Evolutionary conservation across 1,140 invertebrate genomes (phyloP).

Genomic region (Zaprionus africanus): DNA sequence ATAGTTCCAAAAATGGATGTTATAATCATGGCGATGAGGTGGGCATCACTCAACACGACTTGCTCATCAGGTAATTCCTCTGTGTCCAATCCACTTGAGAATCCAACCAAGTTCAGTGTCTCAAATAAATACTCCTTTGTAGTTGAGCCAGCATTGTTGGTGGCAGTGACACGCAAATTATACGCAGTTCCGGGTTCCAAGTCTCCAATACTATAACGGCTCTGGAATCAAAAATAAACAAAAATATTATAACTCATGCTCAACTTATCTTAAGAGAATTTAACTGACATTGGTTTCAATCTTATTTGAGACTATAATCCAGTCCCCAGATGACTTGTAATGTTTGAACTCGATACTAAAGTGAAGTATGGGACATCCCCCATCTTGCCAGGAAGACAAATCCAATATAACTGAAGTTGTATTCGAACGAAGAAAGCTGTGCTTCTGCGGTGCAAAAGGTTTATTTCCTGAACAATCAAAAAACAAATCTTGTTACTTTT

Average conservation of each 20-base stretch:
- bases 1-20: constrained; percentile 85
- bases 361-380: constrained; percentile 88
- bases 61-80: constrained; percentile 79
- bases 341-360: constrained; percentile 88
- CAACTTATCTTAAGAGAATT: background rate
- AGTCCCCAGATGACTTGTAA: constrained; percentile 84
- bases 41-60: constrained; percentile 85
- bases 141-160: constrained; percentile 90
- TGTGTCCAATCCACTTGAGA: constrained; percentile 81
- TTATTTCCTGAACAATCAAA: constrained; percentile 84
- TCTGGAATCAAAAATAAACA: constrained; percentile 42
- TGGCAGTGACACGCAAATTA: constrained; percentile 88
- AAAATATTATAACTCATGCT: background rate
- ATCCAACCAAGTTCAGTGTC: constrained; percentile 86
- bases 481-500: constrained; percentile 44
- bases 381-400: constrained; percentile 88
- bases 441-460: constrained; percentile 85
- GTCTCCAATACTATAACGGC: constrained; percentile 86
- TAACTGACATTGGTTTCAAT: constrained; percentile 84
- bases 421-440: constrained; percentile 86
- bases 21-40: constrained; percentile 85
- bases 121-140: constrained; percentile 88
- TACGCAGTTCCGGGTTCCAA: constrained; percentile 89
- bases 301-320: constrained; percentile 86
- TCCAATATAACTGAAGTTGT: constrained; percentile 87